Conservation (phyloP, 2,797 vertebrate genomes). For the Sparidentex hasta region DNA sequence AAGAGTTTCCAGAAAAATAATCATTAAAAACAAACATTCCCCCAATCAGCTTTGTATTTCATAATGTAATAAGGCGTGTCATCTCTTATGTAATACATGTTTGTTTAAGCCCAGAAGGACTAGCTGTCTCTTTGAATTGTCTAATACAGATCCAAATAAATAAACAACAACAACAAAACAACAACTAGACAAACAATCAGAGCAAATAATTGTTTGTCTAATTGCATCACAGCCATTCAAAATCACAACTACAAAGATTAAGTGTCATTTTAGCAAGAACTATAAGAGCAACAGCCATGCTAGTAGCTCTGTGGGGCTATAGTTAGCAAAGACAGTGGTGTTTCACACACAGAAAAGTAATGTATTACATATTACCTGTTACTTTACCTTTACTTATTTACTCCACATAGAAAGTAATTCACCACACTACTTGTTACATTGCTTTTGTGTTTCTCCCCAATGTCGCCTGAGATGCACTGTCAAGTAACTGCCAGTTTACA, state of each 20-base stretch:
- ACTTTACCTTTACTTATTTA: no score
- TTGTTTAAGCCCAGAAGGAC: slow-evolving; percentile 5
- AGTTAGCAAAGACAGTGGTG: no score
- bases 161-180: neutral
- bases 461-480: no score
- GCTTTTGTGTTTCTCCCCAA: no score
- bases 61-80: neutral
- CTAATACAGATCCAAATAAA: neutral
- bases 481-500: no score
- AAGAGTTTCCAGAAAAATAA: neutral
- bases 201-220: neutral
- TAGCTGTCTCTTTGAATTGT: slow-evolving; percentile 1
- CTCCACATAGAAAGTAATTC: no score
- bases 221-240: neutral
- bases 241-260: neutral
- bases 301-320: neutral
- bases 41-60: neutral
- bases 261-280: neutral
- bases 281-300: neutral
- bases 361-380: no score
- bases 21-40: neutral
- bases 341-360: no score
- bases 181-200: neutral
- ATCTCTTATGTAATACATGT: neutral
- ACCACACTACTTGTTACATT: no score